Evolutionary conservation across 92 coral and sea anemone species (phyloP).

Genomic region (Umimayanthus kanabou): DNA sequence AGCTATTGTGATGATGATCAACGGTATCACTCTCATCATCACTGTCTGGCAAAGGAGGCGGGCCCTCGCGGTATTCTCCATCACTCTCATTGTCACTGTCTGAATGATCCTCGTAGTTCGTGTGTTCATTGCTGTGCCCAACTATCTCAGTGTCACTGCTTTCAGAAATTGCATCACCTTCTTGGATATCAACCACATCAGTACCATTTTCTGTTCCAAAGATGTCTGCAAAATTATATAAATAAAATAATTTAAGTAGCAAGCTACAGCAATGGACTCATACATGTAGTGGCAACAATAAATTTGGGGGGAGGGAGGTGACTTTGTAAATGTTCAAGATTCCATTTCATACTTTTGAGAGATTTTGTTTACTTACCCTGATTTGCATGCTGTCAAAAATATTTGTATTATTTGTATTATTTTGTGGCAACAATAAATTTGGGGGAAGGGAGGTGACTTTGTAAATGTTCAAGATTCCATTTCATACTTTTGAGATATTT

Average conservation of each 20-base stretch:
- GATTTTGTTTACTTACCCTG: too few species aligned
- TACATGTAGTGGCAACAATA: too few species aligned
- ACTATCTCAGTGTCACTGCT: constrained; percentile 89
- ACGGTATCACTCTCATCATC: constrained; percentile 66
- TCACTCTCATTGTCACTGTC: constrained; percentile 65
- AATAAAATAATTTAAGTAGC: background rate
- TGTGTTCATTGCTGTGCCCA: constrained; percentile 78
- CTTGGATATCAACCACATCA: constrained; percentile 76
- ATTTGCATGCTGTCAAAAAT: too few species aligned
- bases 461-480: too few species aligned
- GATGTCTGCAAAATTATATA: constrained; percentile 64
- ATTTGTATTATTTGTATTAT: too few species aligned
- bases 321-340: too few species aligned
- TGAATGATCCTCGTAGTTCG: constrained; percentile 60
- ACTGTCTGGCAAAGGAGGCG: constrained; percentile 76
- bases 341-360: too few species aligned
- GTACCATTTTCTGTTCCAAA: constrained; percentile 76
- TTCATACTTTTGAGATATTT: too few species aligned
- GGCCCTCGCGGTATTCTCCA: constrained; percentile 59
- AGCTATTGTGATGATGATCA: constrained; percentile 44
- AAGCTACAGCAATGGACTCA: too few species aligned
- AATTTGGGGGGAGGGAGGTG: too few species aligned
- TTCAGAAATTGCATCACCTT: constrained; percentile 85
- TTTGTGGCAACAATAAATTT: too few species aligned
- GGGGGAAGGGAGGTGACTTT: too few species aligned